Evolutionary conservation across 37 sponge, comb jelly and placozoan genomes (phyloP).

Genomic region (Eunapius fragilis): DNA sequence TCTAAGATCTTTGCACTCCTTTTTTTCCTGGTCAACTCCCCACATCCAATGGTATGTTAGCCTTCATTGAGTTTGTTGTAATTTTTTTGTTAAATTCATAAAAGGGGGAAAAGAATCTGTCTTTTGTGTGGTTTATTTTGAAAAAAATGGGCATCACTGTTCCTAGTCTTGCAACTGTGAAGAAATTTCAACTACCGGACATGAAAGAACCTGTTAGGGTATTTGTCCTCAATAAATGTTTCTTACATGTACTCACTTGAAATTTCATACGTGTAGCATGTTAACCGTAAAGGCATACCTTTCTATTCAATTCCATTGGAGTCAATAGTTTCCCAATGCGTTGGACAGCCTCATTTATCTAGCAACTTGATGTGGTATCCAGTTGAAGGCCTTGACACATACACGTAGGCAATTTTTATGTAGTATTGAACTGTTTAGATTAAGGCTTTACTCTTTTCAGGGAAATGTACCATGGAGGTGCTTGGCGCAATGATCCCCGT

Average conservation of each 20-base stretch:
- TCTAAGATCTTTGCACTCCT: constrained; percentile 8
- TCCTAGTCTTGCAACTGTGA: not conserved
- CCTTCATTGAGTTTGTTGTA: not conserved
- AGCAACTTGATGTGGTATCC: constrained; percentile 3
- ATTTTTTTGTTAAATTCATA: not conserved
- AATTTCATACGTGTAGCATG: not conserved
- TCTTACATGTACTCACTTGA: not conserved
- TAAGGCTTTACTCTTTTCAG: not conserved
- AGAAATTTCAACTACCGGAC: not conserved
- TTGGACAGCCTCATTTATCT: not conserved
- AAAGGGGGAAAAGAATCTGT: not conserved
- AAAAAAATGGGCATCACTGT: not conserved
- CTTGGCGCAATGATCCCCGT: constrained; percentile 3
- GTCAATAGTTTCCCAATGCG: not conserved
- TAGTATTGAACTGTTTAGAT: not conserved
- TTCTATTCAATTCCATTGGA: not conserved
- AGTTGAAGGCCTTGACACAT: not conserved
- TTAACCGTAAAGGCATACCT: not conserved
- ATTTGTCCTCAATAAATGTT: not conserved
- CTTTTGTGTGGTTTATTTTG: not conserved
- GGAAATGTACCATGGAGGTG: constrained; percentile 8
- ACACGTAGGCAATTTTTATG: not conserved
- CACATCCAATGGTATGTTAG: constrained; percentile 24
- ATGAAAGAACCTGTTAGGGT: not conserved
- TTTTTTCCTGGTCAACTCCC: constrained; percentile 14